Evolutionary conservation across 2,888 invertebrate genomes (phyloP).

Genomic region (Dendrolimus pini): DNA sequence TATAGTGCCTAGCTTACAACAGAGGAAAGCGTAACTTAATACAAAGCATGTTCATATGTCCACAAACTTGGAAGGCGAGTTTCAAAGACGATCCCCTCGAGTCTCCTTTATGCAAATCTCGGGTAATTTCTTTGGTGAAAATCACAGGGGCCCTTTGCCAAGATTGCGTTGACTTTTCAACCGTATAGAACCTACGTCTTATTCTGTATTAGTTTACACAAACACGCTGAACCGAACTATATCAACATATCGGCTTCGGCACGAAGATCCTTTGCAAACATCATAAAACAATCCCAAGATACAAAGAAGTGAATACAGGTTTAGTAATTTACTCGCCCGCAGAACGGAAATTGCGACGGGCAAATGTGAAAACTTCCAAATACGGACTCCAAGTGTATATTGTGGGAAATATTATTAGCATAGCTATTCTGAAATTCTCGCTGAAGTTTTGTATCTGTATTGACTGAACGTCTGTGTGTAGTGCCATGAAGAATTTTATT

Average conservation of each 20-base stretch:
- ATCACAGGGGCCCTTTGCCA: slow-evolving; percentile 56
- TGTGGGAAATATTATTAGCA: slow-evolving; percentile 1
- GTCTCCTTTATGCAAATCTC: slow-evolving; percentile 70
- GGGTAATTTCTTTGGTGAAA: slow-evolving; percentile 67
- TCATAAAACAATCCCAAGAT: slow-evolving; percentile 15
- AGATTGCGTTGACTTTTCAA: slow-evolving; percentile 62
- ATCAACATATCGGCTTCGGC: slow-evolving; percentile 15
- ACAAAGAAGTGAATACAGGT: slow-evolving; percentile 5
- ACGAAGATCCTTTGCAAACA: slow-evolving; percentile 1
- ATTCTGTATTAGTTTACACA: slow-evolving; percentile 38
- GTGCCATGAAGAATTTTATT: no score
- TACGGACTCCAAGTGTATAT: slow-evolving; percentile 13
- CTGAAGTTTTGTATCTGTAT: not conserved
- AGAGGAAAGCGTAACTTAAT: slow-evolving; percentile 56
- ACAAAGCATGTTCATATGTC: slow-evolving; percentile 60
- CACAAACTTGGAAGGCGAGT: slow-evolving; percentile 56
- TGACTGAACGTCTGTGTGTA: not conserved
- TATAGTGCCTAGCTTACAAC: slow-evolving; percentile 34
- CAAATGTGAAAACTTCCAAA: slow-evolving; percentile 52
- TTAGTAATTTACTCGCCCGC: slow-evolving; percentile 18
- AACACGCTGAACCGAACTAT: slow-evolving; percentile 22
- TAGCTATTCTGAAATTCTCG: slow-evolving; percentile 13
- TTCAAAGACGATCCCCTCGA: slow-evolving; percentile 61
- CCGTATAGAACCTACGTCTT: slow-evolving; percentile 39
- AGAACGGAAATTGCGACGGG: slow-evolving; percentile 45